Conservation (phyloP, 2,113 vertebrate genomes). For the Budorcas taxicolor region DNA sequence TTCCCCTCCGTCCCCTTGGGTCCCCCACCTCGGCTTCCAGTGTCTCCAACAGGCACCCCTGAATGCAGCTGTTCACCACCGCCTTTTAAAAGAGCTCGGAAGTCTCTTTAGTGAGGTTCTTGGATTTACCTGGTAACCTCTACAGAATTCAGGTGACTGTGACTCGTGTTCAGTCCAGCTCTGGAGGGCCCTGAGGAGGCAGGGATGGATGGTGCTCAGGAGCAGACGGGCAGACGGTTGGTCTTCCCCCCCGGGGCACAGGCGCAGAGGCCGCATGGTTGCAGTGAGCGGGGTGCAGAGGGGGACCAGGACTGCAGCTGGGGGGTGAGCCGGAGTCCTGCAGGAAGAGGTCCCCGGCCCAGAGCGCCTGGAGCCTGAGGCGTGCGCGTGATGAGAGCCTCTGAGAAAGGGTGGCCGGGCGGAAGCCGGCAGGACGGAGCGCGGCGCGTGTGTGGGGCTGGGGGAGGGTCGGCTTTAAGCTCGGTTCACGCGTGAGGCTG, state of each 20-base stretch:
- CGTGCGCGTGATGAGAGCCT: not conserved
- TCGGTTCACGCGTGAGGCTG: not conserved
- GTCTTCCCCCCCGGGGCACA: not conserved
- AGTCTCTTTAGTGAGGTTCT: not conserved
- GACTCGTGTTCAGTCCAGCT: not conserved
- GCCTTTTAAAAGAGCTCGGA: not conserved
- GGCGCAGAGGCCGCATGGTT: not conserved
- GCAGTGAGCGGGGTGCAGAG: not conserved
- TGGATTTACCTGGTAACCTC: not conserved
- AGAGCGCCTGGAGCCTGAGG: not conserved
- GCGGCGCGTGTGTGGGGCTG: not conserved
- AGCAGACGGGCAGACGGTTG: not conserved
- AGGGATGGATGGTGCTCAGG: rapidly evolving
- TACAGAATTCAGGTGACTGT: not conserved
- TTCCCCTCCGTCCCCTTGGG: not conserved
- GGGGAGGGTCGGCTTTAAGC: not conserved
- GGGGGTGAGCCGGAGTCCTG: not conserved
- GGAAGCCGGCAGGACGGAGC: not conserved
- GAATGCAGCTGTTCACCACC: not conserved
- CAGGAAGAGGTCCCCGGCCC: not conserved
- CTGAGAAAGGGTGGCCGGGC: not conserved
- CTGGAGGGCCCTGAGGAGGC: not conserved
- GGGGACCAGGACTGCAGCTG: not conserved
- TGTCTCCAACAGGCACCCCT: not conserved
- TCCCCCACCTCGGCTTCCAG: not conserved